These are phyloP conservation scores for Hydrozoanthus tunicans DNA, from an alignment of 64 coral and sea anemone genomes.

Conservation along the genomic window DNA sequence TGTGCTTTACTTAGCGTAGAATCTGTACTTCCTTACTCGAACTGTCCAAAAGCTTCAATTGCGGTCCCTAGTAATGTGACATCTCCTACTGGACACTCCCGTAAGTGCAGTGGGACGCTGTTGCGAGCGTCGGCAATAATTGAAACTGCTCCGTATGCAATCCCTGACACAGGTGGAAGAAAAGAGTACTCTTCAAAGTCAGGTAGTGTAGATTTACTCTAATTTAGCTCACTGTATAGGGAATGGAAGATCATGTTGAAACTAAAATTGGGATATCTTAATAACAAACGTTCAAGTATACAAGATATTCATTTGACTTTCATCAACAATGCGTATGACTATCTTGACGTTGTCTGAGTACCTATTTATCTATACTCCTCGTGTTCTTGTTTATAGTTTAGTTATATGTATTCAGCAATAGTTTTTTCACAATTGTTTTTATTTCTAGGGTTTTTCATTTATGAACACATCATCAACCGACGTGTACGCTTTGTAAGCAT, in stretches of 20 bases:
- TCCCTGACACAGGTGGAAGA: constrained; percentile 11
- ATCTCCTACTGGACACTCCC: not conserved
- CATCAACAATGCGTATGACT: too few species aligned
- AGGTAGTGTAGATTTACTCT: not conserved
- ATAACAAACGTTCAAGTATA: not conserved
- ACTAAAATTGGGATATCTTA: not conserved
- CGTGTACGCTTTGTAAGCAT: constrained; percentile 17
- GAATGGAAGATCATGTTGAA: not conserved
- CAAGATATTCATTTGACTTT: too few species aligned
- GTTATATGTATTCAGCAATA: not conserved
- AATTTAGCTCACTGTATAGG: not conserved
- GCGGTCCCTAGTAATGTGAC: constrained; percentile 6
- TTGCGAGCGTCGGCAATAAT: constrained; percentile 38
- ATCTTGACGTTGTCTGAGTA: too few species aligned
- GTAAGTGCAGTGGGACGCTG: constrained; percentile 10
- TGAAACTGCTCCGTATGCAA: not conserved
- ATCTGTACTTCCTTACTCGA: not conserved
- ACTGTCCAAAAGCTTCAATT: constrained; percentile 12
- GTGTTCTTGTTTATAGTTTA: not conserved
- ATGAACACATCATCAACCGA: not conserved
- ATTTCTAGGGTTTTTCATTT: constrained; percentile 19
- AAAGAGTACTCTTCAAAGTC: constrained; percentile 45
- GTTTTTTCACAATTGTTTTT: not conserved
- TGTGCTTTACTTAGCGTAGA: not conserved
- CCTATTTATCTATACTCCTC: not conserved